These are phyloP conservation scores for Hymenochirus boettgeri DNA, from an alignment of 2,113 vertebrate genomes.

Conservation along the genomic window DNA sequence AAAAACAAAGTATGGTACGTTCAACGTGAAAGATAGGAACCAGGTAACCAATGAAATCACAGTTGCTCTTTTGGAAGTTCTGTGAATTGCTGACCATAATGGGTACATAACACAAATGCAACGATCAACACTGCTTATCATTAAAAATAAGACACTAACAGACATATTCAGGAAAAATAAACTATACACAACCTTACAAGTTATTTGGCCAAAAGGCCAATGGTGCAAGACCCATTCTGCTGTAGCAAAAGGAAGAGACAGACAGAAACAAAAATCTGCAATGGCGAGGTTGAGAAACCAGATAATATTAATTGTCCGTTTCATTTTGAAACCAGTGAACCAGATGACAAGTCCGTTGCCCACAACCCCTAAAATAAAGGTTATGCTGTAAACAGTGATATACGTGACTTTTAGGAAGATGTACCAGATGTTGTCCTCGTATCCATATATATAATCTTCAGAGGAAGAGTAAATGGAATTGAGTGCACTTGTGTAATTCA, in stretches of 20 bases:
- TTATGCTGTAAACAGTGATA: slow-evolving; percentile 35
- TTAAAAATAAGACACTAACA: slow-evolving; percentile 66
- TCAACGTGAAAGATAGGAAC: not conserved
- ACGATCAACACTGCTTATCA: slow-evolving; percentile 72
- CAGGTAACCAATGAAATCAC: slow-evolving; percentile 18
- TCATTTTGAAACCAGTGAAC: slow-evolving; percentile 57
- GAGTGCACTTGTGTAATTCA: not conserved
- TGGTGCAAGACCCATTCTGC: not conserved
- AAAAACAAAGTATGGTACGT: not conserved
- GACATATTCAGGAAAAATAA: slow-evolving; percentile 53
- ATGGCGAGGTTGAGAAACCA: slow-evolving; percentile 62
- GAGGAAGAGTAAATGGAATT: not conserved
- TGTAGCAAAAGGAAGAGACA: slow-evolving; percentile 45
- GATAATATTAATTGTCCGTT: slow-evolving; percentile 50
- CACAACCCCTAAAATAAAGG: slow-evolving; percentile 45
- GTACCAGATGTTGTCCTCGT: fast-evolving
- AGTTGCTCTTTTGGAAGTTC: slow-evolving; percentile 29
- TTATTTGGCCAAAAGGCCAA: slow-evolving; percentile 51
- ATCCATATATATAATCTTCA: not conserved
- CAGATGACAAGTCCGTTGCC: slow-evolving; percentile 63
- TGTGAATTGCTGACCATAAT: slow-evolving; percentile 51
- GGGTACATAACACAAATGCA: slow-evolving; percentile 60
- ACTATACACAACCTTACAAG: slow-evolving; percentile 55
- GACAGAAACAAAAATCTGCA: slow-evolving; percentile 58
- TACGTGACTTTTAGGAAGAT: slow-evolving; percentile 11